These are phyloP conservation scores for Zonotrichia albicollis DNA, from an alignment of 2,797 vertebrate species.

Conservation along the genomic window DNA sequence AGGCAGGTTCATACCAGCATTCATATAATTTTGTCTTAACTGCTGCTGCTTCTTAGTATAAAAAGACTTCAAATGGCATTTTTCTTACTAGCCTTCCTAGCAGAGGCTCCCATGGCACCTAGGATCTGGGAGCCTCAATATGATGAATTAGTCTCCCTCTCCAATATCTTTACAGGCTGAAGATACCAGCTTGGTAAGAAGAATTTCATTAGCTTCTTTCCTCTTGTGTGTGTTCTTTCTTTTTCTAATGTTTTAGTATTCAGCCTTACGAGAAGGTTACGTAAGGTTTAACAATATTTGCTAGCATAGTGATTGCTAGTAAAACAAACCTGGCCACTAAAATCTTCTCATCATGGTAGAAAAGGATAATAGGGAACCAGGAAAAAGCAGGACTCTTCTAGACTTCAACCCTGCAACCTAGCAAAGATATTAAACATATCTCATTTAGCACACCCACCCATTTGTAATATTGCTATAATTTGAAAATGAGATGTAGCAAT, in stretches of 20 bases:
- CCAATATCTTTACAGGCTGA: background rate
- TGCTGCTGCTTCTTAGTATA: background rate
- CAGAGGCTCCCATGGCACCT: background rate
- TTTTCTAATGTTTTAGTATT: background rate
- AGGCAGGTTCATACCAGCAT: background rate
- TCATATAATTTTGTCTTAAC: background rate
- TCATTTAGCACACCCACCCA: fast-evolving
- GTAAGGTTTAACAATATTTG: background rate
- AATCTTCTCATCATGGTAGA: background rate
- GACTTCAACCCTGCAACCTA: background rate
- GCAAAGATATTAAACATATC: background rate
- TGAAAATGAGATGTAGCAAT: background rate
- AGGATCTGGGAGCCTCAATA: background rate
- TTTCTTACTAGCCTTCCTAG: background rate
- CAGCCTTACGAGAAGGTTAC: background rate
- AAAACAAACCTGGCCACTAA: background rate
- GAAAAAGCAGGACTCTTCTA: background rate
- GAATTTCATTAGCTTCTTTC: background rate
- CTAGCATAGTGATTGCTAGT: background rate
- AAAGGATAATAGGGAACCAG: background rate
- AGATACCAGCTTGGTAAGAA: fast-evolving
- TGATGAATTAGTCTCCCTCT: background rate
- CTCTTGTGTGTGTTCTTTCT: background rate
- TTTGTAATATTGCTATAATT: background rate
- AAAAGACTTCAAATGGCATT: background rate